Evolutionary conservation across 2,113 vertebrate genomes (phyloP).

Genomic region (Colius striatus): DNA sequence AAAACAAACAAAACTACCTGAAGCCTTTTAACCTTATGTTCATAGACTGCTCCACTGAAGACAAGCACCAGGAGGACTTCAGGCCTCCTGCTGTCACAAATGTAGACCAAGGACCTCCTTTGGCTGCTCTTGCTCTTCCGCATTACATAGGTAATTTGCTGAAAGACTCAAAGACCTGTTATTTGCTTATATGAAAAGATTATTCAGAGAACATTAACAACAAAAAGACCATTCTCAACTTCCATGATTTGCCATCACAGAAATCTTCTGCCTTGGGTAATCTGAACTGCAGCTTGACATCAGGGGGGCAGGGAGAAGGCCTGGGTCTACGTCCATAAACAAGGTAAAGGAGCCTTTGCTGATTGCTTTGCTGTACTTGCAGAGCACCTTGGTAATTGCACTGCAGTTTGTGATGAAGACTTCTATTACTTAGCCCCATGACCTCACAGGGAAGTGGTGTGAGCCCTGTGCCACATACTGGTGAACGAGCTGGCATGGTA

Average conservation of each 20-base stretch:
- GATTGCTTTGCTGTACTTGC: not conserved
- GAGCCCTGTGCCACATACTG: not conserved
- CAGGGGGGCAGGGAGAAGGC: accelerated
- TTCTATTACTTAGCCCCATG: accelerated
- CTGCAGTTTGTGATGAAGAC: not conserved
- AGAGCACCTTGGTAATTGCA: not conserved
- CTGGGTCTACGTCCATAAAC: too few species aligned
- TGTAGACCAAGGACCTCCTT: accelerated
- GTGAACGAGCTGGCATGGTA: accelerated
- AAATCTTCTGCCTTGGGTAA: not conserved
- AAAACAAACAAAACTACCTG: accelerated
- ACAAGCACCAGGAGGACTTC: not conserved
- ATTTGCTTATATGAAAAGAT: not conserved
- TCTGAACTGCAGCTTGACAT: not conserved
- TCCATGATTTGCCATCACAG: accelerated
- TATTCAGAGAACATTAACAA: not conserved
- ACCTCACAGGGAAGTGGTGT: not conserved
- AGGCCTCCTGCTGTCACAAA: accelerated
- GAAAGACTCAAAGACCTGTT: not conserved
- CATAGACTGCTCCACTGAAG: not conserved
- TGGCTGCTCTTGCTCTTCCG: not conserved
- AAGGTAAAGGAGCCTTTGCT: not conserved
- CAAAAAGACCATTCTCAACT: accelerated
- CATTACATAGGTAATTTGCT: accelerated
- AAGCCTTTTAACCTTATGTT: not conserved